Evolutionary conservation across 2,888 invertebrate genomes (phyloP).

Genomic region (Muscina levida): DNA sequence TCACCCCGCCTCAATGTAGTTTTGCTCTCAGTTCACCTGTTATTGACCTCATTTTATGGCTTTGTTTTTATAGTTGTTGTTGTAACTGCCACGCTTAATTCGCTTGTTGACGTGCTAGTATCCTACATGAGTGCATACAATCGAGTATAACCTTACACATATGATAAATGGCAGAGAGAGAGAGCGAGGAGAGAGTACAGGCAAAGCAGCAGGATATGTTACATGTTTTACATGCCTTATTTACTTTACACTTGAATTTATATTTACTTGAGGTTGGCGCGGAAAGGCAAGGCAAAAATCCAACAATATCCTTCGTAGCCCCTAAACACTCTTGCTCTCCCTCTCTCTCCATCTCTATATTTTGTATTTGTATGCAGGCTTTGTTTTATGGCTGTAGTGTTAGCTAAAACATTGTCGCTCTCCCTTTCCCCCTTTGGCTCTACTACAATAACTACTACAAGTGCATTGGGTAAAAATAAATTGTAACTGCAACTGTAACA

Average conservation of each 20-base stretch:
- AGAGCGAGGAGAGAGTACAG: too few relatives aligned
- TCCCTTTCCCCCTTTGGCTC: not conserved
- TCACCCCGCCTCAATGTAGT: not conserved
- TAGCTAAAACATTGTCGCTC: not conserved
- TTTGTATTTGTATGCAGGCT: too few relatives aligned
- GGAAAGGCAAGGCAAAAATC: conserved; percentile 28
- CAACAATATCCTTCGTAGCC: too few relatives aligned
- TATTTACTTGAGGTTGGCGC: conserved; percentile 34
- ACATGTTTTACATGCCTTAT: conserved; percentile 47
- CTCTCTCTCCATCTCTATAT: not conserved
- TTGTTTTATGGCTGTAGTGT: too few relatives aligned
- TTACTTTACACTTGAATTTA: conserved; percentile 55
- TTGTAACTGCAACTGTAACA: conserved; percentile 32
- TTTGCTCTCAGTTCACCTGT: conserved; percentile 34
- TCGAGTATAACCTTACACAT: not conserved
- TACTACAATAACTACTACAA: not conserved
- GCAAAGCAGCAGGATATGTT: conserved; percentile 25
- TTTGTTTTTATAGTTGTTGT: conserved; percentile 21
- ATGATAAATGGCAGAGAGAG: too few relatives aligned
- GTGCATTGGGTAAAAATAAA: conserved; percentile 11
- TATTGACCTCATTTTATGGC: conserved; percentile 45
- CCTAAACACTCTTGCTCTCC: too few relatives aligned
- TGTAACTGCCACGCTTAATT: not conserved
- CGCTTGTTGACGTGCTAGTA: not conserved
- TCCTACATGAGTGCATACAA: not conserved